These are phyloP conservation scores for Amphilophus citrinellus DNA, from an alignment of 2,113 vertebrate species.

Conservation along the genomic window DNA sequence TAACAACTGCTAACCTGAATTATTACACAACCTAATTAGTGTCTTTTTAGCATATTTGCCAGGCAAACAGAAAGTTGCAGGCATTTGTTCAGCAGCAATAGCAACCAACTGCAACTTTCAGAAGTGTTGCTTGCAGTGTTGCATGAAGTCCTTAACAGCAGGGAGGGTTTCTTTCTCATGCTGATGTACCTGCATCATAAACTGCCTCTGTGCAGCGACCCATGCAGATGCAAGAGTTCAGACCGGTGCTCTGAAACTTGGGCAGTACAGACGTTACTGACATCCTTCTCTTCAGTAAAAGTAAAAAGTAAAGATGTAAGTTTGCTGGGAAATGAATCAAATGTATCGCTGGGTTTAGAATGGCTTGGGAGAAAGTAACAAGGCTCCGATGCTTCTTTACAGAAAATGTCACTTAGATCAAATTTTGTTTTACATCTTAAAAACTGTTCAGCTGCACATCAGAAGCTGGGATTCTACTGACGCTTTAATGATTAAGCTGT, in stretches of 20 bases:
- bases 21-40: not conserved
- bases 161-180: not conserved
- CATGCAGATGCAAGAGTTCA: not conserved
- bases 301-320: not conserved
- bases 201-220: fast-evolving
- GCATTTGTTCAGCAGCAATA: not conserved
- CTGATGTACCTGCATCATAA: slow-evolving; percentile 8
- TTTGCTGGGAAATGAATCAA: not conserved
- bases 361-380: not conserved
- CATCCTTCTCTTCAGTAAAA: not conserved
- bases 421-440: not conserved
- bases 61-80: not conserved
- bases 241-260: not conserved
- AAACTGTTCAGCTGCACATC: not conserved
- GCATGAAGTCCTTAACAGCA: not conserved
- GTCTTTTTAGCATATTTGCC: not conserved
- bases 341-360: not conserved
- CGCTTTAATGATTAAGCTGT: not conserved
- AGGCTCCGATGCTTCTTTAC: not conserved
- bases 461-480: not conserved
- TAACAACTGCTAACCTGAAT: fast-evolving
- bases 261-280: not conserved
- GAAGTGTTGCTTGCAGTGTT: slow-evolving; percentile 26
- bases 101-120: not conserved
- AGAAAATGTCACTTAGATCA: not conserved